Evolutionary conservation across 2,113 vertebrate genomes (phyloP).

Genomic region (Toxotes chatareus): DNA sequence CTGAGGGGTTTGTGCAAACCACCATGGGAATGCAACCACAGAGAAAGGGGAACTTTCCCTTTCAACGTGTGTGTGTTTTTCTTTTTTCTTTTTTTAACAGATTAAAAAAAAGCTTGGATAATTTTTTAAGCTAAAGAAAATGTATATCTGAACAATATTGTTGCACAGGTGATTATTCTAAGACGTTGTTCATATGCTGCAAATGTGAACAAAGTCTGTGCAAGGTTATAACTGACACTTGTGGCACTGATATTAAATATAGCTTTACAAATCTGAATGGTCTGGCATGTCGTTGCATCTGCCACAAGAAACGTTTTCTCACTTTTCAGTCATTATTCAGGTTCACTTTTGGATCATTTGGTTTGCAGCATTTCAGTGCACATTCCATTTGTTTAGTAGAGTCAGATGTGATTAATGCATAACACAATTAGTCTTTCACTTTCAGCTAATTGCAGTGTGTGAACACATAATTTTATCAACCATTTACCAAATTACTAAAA

Average conservation of each 20-base stretch:
- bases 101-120: not conserved
- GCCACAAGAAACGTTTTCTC: not conserved
- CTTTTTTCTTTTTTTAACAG: not conserved
- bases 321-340: not conserved
- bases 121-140: not conserved
- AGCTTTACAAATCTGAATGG: not conserved
- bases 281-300: not conserved
- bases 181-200: not conserved
- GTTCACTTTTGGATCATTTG: not conserved
- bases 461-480: not conserved
- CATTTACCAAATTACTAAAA: not conserved
- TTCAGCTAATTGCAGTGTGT: not conserved
- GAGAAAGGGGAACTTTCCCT: conserved; percentile 35
- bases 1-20: conserved; percentile 64
- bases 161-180: not conserved
- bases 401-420: not conserved
- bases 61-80: conserved; percentile 21
- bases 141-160: conserved; percentile 13
- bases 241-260: not conserved
- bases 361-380: not conserved
- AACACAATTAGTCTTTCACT: not conserved
- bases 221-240: not conserved
- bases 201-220: not conserved
- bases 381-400: not conserved
- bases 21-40: conserved; percentile 66